Conservation (phyloP, 37 sponge, comb jelly and placozoan genomes). For the Axinella damicornis region DNA sequence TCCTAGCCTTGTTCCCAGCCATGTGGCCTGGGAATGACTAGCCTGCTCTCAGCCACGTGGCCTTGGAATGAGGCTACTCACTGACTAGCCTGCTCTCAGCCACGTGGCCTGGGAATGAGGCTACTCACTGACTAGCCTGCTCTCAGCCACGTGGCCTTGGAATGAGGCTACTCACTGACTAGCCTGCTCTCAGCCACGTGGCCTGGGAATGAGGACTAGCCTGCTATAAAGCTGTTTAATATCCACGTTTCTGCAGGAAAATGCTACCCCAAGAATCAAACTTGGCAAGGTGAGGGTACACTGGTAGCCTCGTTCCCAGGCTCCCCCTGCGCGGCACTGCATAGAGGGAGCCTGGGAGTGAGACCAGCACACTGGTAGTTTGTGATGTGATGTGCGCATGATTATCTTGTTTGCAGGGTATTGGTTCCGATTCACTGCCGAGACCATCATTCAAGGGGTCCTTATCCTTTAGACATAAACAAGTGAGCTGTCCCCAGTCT, state of each 20-base stretch:
- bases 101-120: not conserved
- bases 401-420: no score
- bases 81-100: not conserved
- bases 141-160: no score
- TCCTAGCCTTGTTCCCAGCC: not conserved
- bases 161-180: not conserved
- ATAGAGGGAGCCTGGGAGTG: no score
- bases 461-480: constrained; percentile 9
- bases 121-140: no score
- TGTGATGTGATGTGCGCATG: no score
- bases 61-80: not conserved
- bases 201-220: no score
- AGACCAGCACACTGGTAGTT: no score
- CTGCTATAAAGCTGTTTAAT: not conserved
- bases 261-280: constrained; percentile 32
- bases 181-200: not conserved
- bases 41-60: no score
- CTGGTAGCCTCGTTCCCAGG: no score
- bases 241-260: not conserved
- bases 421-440: not conserved
- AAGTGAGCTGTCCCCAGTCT: no score
- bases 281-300: no score
- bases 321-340: no score
- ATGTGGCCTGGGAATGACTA: not conserved
- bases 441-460: constrained; percentile 44